phyloP scores from a whole-genome alignment of 2,797 vertebrate genomes.

The Hoplostethus mediterraneus region DNA sequence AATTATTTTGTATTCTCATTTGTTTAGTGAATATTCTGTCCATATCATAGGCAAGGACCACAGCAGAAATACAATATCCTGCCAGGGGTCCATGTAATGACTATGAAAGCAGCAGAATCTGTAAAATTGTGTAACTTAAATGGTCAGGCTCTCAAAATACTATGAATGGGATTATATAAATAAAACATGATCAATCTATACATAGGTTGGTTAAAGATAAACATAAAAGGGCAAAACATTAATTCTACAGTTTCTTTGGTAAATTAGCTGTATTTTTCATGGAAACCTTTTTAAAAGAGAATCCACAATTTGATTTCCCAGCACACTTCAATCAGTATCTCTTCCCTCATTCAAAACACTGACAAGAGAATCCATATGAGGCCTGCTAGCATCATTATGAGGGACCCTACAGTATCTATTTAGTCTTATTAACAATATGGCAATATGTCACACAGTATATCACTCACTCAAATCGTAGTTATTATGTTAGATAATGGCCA shows the following conservation, averaged over 20 bases:
- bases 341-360: constrained; percentile 14
- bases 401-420: constrained; percentile 24
- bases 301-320: constrained; percentile 49
- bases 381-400: constrained; percentile 25
- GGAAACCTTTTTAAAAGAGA: constrained; percentile 65
- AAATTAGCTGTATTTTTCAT: constrained; percentile 78
- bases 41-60: background rate
- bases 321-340: constrained; percentile 30
- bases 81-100: background rate
- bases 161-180: background rate
- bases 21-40: background rate
- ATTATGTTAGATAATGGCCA: constrained; percentile 13
- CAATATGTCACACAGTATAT: constrained; percentile 74
- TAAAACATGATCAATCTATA: constrained; percentile 5
- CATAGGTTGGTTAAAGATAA: constrained; percentile 9
- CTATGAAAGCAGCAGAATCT: constrained; percentile 19
- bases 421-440: constrained; percentile 67
- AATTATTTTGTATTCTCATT: background rate
- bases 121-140: constrained; percentile 8
- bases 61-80: constrained; percentile 3
- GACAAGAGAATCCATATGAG: constrained; percentile 18
- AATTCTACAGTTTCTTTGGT: constrained; percentile 76
- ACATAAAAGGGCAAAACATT: constrained; percentile 26
- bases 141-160: constrained; percentile 16
- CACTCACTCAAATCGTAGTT: constrained; percentile 45